Evolutionary conservation across 2,888 invertebrate species (phyloP).

Genomic region (Tromatobia lineatoria): DNA sequence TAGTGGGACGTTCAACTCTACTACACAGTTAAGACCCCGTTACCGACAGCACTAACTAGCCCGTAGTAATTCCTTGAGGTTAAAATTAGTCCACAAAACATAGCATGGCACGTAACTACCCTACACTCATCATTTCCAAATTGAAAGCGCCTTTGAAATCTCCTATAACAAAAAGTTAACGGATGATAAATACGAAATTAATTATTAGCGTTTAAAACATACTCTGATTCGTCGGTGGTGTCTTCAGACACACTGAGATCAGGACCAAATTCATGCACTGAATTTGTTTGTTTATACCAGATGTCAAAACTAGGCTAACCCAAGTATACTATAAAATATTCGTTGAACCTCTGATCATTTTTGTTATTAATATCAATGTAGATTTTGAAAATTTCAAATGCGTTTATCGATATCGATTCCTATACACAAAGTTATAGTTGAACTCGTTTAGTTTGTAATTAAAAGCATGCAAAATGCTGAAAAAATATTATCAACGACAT

Average conservation of each 20-base stretch:
- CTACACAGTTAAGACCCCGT: neutral
- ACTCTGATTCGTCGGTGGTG: no score
- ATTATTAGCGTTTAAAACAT: no score
- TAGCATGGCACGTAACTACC: constrained; percentile 29
- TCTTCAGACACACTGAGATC: no score
- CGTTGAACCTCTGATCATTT: neutral
- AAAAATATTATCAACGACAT: constrained; percentile 18
- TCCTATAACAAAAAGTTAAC: no score
- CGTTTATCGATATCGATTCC: constrained; percentile 12
- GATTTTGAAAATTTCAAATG: constrained; percentile 2
- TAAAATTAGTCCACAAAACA: constrained; percentile 1
- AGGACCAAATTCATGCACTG: no score
- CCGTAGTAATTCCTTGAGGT: neutral
- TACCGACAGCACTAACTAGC: constrained; percentile 40
- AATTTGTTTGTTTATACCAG: no score
- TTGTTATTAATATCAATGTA: neutral
- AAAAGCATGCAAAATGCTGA: constrained; percentile 37
- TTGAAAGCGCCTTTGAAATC: constrained; percentile 23
- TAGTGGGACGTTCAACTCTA: neutral
- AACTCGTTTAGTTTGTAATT: constrained; percentile 38
- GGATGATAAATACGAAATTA: no score
- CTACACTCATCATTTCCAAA: constrained; percentile 12
- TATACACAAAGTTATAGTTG: constrained; percentile 7
- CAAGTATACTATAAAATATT: neutral
- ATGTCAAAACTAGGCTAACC: no score